Evolutionary conservation across 53 echinoderm and acorn worm species (phyloP).

Genomic region (Antedon mediterranea): DNA sequence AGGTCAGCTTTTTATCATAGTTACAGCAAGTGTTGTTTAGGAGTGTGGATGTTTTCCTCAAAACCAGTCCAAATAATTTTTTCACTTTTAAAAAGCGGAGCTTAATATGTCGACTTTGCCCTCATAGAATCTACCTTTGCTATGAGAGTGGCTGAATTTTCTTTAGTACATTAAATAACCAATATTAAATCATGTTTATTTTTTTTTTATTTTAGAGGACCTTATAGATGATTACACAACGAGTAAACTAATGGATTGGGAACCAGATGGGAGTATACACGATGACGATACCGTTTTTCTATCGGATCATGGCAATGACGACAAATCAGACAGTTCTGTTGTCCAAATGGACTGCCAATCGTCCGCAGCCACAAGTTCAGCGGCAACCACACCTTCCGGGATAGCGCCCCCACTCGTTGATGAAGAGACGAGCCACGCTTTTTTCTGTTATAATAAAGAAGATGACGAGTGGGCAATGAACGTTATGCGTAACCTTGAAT

Average conservation of each 20-base stretch:
- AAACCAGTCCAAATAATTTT: too few species aligned
- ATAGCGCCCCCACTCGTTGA: conserved; percentile 73
- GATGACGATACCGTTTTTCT: neutral
- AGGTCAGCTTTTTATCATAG: too few species aligned
- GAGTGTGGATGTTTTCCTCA: too few species aligned
- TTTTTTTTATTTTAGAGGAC: neutral
- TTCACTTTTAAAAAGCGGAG: too few species aligned
- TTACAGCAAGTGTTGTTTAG: too few species aligned
- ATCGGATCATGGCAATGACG: neutral
- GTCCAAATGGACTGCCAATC: neutral
- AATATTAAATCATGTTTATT: too few species aligned
- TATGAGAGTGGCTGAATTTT: too few species aligned
- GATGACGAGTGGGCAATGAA: conserved; percentile 80
- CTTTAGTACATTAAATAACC: neutral
- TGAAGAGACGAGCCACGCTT: conserved; percentile 86
- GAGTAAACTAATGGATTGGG: neutral
- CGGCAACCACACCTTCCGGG: conserved; percentile 9
- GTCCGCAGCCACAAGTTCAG: neutral
- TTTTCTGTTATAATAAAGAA: conserved; percentile 74
- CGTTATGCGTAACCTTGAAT: conserved; percentile 62
- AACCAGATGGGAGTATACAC: neutral
- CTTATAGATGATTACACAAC: neutral
- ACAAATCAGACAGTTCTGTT: neutral
- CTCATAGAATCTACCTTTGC: too few species aligned
- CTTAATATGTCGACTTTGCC: too few species aligned